These are phyloP conservation scores for Rhizomys pruinosus DNA, from an alignment of 2,113 vertebrate genomes.

Conservation along the genomic window DNA sequence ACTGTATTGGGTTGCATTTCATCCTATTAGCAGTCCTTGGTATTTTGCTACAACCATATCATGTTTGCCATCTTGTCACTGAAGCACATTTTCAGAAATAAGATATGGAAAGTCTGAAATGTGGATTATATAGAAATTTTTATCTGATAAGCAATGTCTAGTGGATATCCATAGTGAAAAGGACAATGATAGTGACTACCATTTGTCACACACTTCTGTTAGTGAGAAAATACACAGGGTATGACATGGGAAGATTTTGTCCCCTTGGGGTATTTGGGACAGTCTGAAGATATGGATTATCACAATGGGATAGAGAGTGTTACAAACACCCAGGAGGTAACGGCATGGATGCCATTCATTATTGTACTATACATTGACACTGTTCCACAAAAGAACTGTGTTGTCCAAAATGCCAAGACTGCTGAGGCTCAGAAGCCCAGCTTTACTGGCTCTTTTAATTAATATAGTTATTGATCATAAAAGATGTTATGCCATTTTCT, in stretches of 20 bases:
- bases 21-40: no score
- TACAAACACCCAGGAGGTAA: background rate
- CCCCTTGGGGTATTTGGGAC: background rate
- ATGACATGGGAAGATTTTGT: background rate
- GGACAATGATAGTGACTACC: background rate
- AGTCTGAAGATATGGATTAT: background rate
- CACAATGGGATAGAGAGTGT: background rate
- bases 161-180: background rate
- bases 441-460: background rate
- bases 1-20: no score
- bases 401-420: background rate
- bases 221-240: background rate
- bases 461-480: background rate
- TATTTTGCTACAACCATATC: no score
- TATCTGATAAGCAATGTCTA: background rate
- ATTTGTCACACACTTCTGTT: slow-evolving; percentile 6
- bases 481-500: background rate
- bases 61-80: background rate
- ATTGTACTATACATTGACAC: background rate
- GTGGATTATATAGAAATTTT: background rate
- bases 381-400: background rate
- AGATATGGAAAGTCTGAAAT: background rate
- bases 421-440: background rate
- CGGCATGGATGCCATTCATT: background rate
- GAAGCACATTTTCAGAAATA: background rate